phyloP scores from a whole-genome alignment of 2,888 invertebrate species.

The Pseudoips prasinana region DNA sequence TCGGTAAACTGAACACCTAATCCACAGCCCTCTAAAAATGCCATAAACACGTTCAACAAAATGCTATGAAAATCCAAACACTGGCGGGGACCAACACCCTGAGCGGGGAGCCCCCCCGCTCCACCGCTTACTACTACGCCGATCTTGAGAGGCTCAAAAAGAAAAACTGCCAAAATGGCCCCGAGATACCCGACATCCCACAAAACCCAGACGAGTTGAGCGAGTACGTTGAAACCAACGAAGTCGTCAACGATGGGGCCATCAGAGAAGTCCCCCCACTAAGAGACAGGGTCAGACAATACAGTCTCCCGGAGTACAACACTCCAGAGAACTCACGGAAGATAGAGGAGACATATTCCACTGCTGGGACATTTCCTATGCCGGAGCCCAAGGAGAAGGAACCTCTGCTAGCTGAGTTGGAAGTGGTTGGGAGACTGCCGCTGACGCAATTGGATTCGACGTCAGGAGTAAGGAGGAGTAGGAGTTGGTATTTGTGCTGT shows the following conservation, averaged over 20 bases:
- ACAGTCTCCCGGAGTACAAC: conserved; percentile 56
- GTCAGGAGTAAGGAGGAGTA: conserved; percentile 73
- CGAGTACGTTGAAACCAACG: conserved; percentile 62
- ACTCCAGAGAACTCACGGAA: conserved; percentile 55
- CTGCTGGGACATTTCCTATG: conserved; percentile 76
- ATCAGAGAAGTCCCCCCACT: conserved; percentile 61
- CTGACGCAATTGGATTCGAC: conserved; percentile 59
- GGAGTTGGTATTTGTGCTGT: conserved; percentile 84
- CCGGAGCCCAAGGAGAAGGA: conserved; percentile 73
- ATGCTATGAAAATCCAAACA: conserved; percentile 38
- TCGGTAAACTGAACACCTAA: no score
- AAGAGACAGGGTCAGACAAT: conserved; percentile 52
- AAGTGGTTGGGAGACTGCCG: conserved; percentile 64
- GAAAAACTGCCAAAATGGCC: conserved; percentile 36
- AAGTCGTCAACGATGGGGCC: conserved; percentile 61
- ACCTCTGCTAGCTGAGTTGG: conserved; percentile 65
- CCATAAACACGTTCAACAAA: conserved; percentile 3
- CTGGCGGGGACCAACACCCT: conserved; percentile 60
- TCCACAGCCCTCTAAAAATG: not conserved
- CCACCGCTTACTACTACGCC: conserved; percentile 82
- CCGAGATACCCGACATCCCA: conserved; percentile 10
- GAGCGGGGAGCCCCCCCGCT: conserved; percentile 81
- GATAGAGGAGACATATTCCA: conserved; percentile 68
- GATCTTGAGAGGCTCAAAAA: conserved; percentile 80
- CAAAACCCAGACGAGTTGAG: conserved; percentile 74